Conservation (phyloP, 30 jellyfish, hydroid and myxozoan species). For the Aurelia aurita complex sp. Pacific region DNA sequence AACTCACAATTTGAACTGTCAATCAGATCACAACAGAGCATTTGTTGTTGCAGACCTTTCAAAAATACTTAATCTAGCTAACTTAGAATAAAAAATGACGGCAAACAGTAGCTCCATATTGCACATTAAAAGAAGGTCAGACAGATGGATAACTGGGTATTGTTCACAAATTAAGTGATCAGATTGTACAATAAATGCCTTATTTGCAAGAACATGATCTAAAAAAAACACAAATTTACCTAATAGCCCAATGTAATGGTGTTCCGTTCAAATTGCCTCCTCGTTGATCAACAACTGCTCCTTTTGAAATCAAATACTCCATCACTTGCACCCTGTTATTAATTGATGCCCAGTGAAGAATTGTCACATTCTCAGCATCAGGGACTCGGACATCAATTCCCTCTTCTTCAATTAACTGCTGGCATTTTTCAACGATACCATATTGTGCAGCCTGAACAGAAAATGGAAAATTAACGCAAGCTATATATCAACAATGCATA, state of each 20-base stretch:
- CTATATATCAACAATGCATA: too few relatives aligned
- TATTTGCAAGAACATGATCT: not conserved
- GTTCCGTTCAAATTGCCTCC: conserved; percentile 95
- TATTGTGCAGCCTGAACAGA: conserved; percentile 86
- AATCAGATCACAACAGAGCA: too few relatives aligned
- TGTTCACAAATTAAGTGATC: too few relatives aligned
- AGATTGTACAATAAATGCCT: too few relatives aligned
- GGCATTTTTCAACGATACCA: conserved; percentile 86
- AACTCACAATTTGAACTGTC: too few relatives aligned
- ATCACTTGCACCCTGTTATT: conserved; percentile 81
- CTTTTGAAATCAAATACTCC: conserved; percentile 75
- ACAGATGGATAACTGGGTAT: too few relatives aligned
- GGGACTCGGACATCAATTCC: conserved; percentile 87
- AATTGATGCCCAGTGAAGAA: conserved; percentile 96
- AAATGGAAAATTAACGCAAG: too few relatives aligned
- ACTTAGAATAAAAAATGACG: too few relatives aligned
- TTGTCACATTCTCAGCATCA: conserved; percentile 92
- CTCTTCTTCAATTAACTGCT: conserved; percentile 81
- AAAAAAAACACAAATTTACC: conserved; percentile 44
- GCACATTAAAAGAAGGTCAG: too few relatives aligned
- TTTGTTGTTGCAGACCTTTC: too few relatives aligned
- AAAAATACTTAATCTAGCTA: too few relatives aligned
- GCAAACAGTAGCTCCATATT: too few relatives aligned
- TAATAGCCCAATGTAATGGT: conserved; percentile 94
- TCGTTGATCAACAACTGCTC: conserved; percentile 88